Percentiles rank a stretch among this genome's conserved stretches.
These are phyloP conservation scores for Petromus typicus DNA, from an alignment of 2,113 vertebrate genomes.

Conservation along the genomic window DNA sequence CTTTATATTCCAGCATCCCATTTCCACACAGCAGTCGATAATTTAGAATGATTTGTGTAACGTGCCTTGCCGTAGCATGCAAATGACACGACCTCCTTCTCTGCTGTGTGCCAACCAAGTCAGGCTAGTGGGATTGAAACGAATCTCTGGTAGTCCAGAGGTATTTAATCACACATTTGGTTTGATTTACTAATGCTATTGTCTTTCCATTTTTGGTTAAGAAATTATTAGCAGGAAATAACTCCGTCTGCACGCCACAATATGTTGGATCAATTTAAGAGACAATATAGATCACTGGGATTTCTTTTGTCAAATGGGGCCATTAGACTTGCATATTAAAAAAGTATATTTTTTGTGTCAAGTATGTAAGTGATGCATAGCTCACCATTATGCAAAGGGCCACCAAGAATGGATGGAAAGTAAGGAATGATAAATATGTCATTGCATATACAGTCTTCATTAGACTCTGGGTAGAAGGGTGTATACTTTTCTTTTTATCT, in stretches of 20 bases:
- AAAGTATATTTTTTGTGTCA: conserved; percentile 77
- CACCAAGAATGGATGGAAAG: conserved; percentile 68
- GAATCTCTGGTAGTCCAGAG: conserved; percentile 70
- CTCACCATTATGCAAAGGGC: conserved; percentile 71
- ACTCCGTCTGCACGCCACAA: conserved; percentile 70
- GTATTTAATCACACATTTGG: conserved; percentile 83
- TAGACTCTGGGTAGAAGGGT: background rate
- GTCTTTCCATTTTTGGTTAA: conserved; percentile 83
- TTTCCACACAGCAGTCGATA: conserved; percentile 68
- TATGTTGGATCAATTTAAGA: conserved; percentile 81
- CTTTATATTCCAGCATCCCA: conserved; percentile 50
- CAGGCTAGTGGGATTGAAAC: conserved; percentile 74
- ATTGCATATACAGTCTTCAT: background rate
- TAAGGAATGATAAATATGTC: conserved; percentile 28
- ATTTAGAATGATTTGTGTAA: conserved; percentile 84
- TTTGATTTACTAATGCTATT: conserved; percentile 87
- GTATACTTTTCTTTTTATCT: conserved; percentile 54
- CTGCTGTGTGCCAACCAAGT: conserved; percentile 62
- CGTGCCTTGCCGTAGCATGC: conserved; percentile 75
- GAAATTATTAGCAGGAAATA: conserved; percentile 83
- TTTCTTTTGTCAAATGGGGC: conserved; percentile 80
- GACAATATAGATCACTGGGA: conserved; percentile 80
- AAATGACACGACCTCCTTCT: conserved; percentile 65
- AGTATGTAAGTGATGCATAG: conserved; percentile 68
- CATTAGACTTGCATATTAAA: conserved; percentile 82